Evolutionary conservation across 2,797 vertebrate species (phyloP), one percentile per base, ranked within the genome.

Genomic region (Pseudotriccus pelzelni): DNA sequence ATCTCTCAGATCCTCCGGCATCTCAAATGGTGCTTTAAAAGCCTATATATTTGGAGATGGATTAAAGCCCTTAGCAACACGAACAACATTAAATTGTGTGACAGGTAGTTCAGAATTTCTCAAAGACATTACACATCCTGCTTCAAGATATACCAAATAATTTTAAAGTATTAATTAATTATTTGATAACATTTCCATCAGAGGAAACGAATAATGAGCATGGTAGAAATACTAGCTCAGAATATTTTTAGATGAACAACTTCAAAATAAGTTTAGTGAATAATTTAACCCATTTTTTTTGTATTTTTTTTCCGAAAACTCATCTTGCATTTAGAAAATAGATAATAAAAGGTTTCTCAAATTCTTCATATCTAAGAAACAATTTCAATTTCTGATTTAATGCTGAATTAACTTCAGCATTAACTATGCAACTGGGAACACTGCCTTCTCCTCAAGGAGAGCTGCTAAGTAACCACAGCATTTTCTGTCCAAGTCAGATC

Each of bases 381-480:
- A 81, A 84, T 74, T 93, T 75, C 10, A 56, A 10, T 86, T 90
- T 88, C 76, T 93, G 82, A 87, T 89, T 74, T 77, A 89, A 87
- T 77, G 90, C 78, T 73, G 94, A 91, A 92, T 80, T 70, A 94
- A 87, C 58, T 83, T 78, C 46, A 67, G 82, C 63, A 49, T 89
- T 90, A 92, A 85, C 64, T 44, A 46, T 50, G 78, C 72, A 91
- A 66, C 39, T 66, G n/a, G 53, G 87, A 96, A 79, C 72, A 44
- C 15, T 21, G 68, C 60, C 66, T 84, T 64, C 68, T 76, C 16
- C 69, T 95, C 32, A 75, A 84, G 73, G 36, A 66, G 72, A 91
- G 79, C 72, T 96, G 93, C 93, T 89, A 96, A 83, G 90, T 89
- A 96, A 95, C 94, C 46, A 85, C 39, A 32, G 37, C 0, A 5